Percentiles rank a stretch among this genome's conserved stretches.
Conservation (phyloP, 2,113 vertebrate genomes). For the Cavia porcellus region DNA sequence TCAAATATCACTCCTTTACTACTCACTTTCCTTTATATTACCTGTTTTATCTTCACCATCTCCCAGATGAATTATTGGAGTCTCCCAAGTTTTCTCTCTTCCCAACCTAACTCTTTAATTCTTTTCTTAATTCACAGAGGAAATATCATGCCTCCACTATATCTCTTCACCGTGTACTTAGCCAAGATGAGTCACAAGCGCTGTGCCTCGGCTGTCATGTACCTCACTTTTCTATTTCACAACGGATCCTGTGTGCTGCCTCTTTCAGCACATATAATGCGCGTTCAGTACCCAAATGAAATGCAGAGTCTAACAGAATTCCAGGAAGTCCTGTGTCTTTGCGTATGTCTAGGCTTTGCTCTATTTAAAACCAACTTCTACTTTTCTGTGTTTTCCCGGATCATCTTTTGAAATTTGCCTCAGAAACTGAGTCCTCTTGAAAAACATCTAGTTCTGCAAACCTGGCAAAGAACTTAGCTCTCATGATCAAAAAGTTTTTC, state of each 20-base stretch:
- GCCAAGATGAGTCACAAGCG: background rate
- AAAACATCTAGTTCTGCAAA: background rate
- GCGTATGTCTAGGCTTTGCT: background rate
- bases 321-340: background rate
- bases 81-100: background rate
- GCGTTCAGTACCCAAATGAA: background rate
- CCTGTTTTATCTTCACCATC: background rate
- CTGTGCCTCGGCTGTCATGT: background rate
- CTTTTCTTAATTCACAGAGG: background rate
- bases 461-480: background rate
- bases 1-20: background rate
- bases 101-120: background rate
- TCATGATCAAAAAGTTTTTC: background rate
- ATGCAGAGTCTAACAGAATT: background rate
- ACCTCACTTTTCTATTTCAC: background rate
- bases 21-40: background rate
- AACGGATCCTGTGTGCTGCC: background rate
- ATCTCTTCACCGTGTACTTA: background rate
- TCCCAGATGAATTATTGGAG: background rate
- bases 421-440: background rate
- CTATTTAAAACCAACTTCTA: background rate
- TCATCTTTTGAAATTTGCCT: background rate
- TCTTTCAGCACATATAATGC: background rate
- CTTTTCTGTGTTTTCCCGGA: background rate
- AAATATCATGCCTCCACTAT: background rate